Percentiles rank a stretch among this genome's conserved stretches.
Evolutionary conservation across 2,797 vertebrate species (phyloP).

Genomic region (Melanotaenia boesemani): DNA sequence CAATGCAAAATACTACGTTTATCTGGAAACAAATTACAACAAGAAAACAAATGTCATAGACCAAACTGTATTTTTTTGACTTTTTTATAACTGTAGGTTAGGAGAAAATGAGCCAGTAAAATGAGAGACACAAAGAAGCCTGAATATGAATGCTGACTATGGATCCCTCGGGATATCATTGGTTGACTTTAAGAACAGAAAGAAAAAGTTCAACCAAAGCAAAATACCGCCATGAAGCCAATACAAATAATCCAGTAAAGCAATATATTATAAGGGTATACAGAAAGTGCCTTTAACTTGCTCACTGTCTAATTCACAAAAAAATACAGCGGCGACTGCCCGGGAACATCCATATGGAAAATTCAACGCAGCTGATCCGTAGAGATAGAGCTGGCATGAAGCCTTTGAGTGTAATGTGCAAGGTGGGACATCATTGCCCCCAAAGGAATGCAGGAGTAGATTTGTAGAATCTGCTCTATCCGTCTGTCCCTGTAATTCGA

Average conservation of each 20-base stretch:
- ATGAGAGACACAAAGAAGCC: slow-evolving; percentile 31
- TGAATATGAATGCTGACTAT: slow-evolving; percentile 61
- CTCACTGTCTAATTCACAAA: slow-evolving; percentile 48
- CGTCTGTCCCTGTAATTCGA: slow-evolving; percentile 72
- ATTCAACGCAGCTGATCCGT: slow-evolving; percentile 51
- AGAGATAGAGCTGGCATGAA: slow-evolving; percentile 58
- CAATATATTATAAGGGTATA: slow-evolving; percentile 55
- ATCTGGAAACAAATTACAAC: slow-evolving; percentile 44
- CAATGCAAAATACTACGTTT: slow-evolving; percentile 42
- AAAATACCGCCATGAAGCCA: slow-evolving; percentile 64
- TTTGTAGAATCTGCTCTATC: slow-evolving; percentile 69
- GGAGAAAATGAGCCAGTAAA: slow-evolving; percentile 46
- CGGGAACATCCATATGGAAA: slow-evolving; percentile 57
- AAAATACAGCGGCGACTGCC: slow-evolving; percentile 23
- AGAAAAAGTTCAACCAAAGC: slow-evolving; percentile 67
- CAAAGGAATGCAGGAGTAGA: slow-evolving; percentile 61
- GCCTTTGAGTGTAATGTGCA: slow-evolving; percentile 47
- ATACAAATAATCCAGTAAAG: slow-evolving; percentile 60
- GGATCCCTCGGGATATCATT: slow-evolving; percentile 64
- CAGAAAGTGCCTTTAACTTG: slow-evolving; percentile 39
- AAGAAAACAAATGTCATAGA: slow-evolving; percentile 43
- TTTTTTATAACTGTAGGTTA: slow-evolving; percentile 35
- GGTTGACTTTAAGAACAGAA: slow-evolving; percentile 43
- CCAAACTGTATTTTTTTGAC: slow-evolving; percentile 30
- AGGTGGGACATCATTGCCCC: slow-evolving; percentile 73